These are phyloP conservation scores for Anabacerthia variegaticeps DNA, from an alignment of 2,797 vertebrate genomes.

Conservation along the genomic window DNA sequence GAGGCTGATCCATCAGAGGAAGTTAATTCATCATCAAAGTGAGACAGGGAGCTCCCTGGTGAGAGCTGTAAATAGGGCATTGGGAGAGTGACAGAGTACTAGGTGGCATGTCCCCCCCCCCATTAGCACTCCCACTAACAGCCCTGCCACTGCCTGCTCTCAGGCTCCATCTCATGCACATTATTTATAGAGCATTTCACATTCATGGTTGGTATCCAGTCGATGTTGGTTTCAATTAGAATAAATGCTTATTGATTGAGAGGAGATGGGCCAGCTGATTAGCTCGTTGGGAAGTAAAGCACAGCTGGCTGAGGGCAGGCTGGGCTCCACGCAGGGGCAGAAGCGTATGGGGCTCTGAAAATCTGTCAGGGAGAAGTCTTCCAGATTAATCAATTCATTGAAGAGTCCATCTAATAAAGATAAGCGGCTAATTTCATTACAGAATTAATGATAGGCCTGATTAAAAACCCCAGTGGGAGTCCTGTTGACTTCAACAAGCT, in stretches of 20 bases:
- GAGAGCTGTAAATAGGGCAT: constrained; percentile 52
- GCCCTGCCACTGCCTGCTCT: not conserved
- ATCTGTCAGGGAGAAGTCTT: not conserved
- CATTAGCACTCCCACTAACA: constrained; percentile 35
- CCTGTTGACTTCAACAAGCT: not conserved
- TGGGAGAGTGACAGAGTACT: constrained; percentile 42
- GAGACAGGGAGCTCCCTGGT: constrained; percentile 39
- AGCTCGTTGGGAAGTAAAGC: constrained; percentile 31
- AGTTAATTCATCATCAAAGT: constrained; percentile 65
- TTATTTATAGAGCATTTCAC: constrained; percentile 38
- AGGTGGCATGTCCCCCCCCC: constrained; percentile 20
- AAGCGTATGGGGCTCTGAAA: not conserved
- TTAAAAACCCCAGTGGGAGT: constrained; percentile 23
- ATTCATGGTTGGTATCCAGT: constrained; percentile 45
- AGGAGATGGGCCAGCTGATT: constrained; percentile 24
- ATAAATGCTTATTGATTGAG: constrained; percentile 59
- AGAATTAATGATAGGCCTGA: constrained; percentile 7
- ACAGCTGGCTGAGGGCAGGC: not conserved
- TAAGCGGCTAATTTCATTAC: constrained; percentile 38
- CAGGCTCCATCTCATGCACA: not conserved
- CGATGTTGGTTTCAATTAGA: constrained; percentile 61
- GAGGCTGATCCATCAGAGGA: constrained; percentile 20
- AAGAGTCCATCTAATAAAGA: constrained; percentile 37
- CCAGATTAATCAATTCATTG: constrained; percentile 24
- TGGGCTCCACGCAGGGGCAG: not conserved